Evolutionary conservation across 2,888 invertebrate genomes (phyloP), one percentile per base, ranked within the genome.

Genomic region (Rhodophaea formosa): DNA sequence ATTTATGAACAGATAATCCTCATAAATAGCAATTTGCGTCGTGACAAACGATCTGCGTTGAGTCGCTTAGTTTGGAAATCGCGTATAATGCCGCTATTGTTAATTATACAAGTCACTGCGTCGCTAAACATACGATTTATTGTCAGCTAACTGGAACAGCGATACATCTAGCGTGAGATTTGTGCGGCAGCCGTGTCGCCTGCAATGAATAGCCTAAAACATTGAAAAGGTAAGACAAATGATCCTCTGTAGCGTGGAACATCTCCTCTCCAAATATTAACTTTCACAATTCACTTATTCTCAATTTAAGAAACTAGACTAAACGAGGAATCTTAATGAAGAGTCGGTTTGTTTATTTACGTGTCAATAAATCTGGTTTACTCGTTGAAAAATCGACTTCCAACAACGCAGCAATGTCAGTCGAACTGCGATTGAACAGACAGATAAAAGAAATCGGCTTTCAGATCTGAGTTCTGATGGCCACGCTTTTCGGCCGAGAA

Each of bases 81-180:
- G 86, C 85, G 81, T 84, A 84, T 87, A 86, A 86, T 87, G 77
- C 86, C 70, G 70, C 87, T 82, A 88, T 90, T 89, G 90, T 90
- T 88, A 87, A 90, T 89, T 89, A 88, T 84, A 86, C 87, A 83
- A 87, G 84, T 83, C 88, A 83, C 80, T 75, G 82, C 84, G 84
- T 82, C 85, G 86, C 84, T 86, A 85, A 88, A 88, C 87, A 87
- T 83, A 87, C 86, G 83, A 90, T 90, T 88, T 89, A 89, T 88
- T 86, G 83, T 85, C 80, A 80, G 83, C 70, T 79, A 84, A 87
- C 80, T 88, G 75, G 88, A 86, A 86, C 85, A 74, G 69, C 74
- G 73, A 82, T 84, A 84, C 74, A 79, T 85, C 81, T 80, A 75
- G 77, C 78, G 82, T 83, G 85, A 88, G 84, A 84, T 85, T 73